Evolutionary conservation across 2,888 invertebrate genomes (phyloP), one percentile per base, ranked within the genome.

Genomic region (Hemistola chrysoprasaria): DNA sequence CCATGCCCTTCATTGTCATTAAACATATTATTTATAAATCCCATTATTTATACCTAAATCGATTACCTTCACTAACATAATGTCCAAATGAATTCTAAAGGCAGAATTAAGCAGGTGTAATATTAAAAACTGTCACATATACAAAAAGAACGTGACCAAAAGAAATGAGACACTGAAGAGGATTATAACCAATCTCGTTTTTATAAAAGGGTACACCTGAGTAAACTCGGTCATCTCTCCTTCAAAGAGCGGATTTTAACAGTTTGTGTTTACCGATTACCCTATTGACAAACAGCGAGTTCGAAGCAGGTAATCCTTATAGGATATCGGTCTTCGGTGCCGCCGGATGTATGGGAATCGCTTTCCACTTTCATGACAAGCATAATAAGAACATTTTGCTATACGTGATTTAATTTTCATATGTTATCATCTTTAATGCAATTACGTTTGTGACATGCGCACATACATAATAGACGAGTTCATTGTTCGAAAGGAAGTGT

Each of bases 241-340:
- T 72, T 74, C 79, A 78, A 80, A 83, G 79, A 77, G 67, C 58
- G 76, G 83, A 84, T 82, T 84, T 85, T 84, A 77, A 85, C 85
- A 84, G 84, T 84, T 87, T 76, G 59, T 84, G 73, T 87, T 85
- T 82, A 76, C 82, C 70, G 82, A 84, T 83, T 77, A 78, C 65
- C 62, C 67, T 70, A 80, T 78, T 78, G 77, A 83, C 81, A 84
- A 84, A 80, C 74, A 73, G 54, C 16, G 16, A 69, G 72, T 67
- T 74, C 65, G 76, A 76, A 74, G 79, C 82, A 81, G 83, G 84
- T 84, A 84, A 84, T 78, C 73, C 70, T 68, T 62, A 68, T 64
- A 62, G 59, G 59, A 69, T 66, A 71, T 67, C 67, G 65, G 57
- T 61, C 60, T 47, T 36, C 35, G 38, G 64, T 63, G 57, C 50